Evolutionary conservation across 1,140 invertebrate species (phyloP).

Genomic region (Scaptodrosophila lebanonensis): DNA sequence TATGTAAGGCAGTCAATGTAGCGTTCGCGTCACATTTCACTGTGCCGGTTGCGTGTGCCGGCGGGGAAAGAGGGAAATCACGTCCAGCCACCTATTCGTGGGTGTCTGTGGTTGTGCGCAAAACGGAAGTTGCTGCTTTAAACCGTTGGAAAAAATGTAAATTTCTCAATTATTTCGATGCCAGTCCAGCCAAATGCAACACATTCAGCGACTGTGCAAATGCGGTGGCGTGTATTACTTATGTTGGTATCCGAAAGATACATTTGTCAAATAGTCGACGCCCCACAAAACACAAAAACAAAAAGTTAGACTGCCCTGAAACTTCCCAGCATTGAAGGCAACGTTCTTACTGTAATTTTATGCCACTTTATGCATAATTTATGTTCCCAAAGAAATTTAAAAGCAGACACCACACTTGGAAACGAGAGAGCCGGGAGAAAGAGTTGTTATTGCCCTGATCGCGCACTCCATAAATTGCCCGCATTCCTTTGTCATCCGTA

Average conservation of each 20-base stretch:
- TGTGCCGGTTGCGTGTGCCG: not conserved
- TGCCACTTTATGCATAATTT: constrained; percentile 69
- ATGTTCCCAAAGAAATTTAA: constrained; percentile 47
- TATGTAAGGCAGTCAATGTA: no score
- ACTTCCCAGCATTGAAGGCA: constrained; percentile 32
- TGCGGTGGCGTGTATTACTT: no score
- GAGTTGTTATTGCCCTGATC: not conserved
- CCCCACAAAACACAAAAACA: constrained; percentile 27
- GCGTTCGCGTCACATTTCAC: no score
- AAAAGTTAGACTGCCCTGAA: constrained; percentile 28
- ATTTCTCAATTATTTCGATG: constrained; percentile 44
- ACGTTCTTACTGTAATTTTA: constrained; percentile 59
- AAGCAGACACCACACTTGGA: no score
- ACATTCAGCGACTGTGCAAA: no score
- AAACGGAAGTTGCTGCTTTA: constrained; percentile 45
- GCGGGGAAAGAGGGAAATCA: not conserved
- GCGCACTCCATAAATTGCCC: constrained; percentile 51
- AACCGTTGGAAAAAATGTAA: constrained; percentile 30
- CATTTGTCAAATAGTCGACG: no score
- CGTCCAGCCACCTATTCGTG: constrained; percentile 5
- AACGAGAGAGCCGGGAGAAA: not conserved
- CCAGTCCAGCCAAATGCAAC: no score
- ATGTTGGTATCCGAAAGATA: no score
- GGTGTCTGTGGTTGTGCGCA: constrained; percentile 18
- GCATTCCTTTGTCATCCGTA: constrained; percentile 55